Percentiles rank a stretch among this genome's conserved stretches.
Evolutionary conservation across 2,888 invertebrate genomes (phyloP).

Genomic region (Sminthurinus aureus): DNA sequence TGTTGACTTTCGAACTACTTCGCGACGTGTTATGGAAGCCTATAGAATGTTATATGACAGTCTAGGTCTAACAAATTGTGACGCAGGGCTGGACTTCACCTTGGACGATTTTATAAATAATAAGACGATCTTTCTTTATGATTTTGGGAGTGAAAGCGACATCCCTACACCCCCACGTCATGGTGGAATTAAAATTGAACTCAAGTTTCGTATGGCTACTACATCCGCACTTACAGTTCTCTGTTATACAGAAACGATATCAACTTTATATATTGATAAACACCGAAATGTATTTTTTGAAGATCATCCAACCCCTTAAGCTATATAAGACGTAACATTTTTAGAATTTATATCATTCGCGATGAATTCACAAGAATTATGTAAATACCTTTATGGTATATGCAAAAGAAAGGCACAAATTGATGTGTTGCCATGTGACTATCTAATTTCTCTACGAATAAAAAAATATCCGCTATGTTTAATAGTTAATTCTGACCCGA

Average conservation of each 20-base stretch:
- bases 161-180: conserved; percentile 11
- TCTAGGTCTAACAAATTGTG: conserved; percentile 24
- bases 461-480: conserved; percentile 29
- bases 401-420: conserved; percentile 2
- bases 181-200: conserved; percentile 31
- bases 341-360: neutral
- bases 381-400: neutral
- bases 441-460: conserved; percentile 20
- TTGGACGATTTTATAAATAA: conserved; percentile 8
- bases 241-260: conserved; percentile 43
- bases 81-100: conserved; percentile 25
- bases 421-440: conserved; percentile 40
- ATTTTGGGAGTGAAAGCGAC: conserved; percentile 10
- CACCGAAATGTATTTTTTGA: conserved; percentile 42
- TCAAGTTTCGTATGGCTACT: conserved; percentile 37
- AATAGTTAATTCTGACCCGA: conserved; percentile 35
- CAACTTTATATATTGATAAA: conserved; percentile 42
- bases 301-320: conserved; percentile 25
- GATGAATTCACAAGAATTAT: conserved; percentile 39
- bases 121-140: conserved; percentile 31
- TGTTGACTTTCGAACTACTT: neutral
- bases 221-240: conserved; percentile 45
- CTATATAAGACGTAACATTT: too few species aligned
- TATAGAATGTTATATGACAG: conserved; percentile 11
- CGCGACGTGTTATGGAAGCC: neutral